Conservation (phyloP, 2,797 vertebrate genomes). For the Megaceryle alcyon region DNA sequence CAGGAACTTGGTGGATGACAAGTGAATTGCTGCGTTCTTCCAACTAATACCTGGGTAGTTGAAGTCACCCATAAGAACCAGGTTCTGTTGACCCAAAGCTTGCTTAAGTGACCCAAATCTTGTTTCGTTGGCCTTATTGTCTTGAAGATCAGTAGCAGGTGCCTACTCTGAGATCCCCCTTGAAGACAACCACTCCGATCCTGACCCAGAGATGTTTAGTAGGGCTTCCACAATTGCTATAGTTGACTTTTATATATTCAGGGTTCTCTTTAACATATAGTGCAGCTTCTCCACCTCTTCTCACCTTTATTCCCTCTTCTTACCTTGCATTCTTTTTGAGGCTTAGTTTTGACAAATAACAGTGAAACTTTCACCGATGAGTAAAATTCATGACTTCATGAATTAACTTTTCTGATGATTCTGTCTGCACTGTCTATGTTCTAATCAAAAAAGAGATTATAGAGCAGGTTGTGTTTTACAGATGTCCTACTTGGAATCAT, state of each 20-base stretch:
- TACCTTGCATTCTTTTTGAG: no score
- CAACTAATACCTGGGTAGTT: background rate
- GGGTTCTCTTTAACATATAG: background rate
- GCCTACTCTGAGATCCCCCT: background rate
- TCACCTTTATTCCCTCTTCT: background rate
- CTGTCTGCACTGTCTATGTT: background rate
- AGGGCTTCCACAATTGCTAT: background rate
- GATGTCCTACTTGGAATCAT: conserved; percentile 1
- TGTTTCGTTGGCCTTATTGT: background rate
- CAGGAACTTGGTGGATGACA: background rate
- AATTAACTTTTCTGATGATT: background rate
- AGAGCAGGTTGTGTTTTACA: conserved; percentile 13
- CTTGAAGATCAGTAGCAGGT: background rate
- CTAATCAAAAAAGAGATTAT: background rate
- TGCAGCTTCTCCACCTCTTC: background rate
- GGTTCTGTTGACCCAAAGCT: background rate
- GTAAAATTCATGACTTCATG: background rate
- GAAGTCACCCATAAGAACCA: background rate
- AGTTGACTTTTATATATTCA: background rate
- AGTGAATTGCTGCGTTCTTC: background rate
- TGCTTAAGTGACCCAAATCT: background rate
- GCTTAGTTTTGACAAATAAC: no score
- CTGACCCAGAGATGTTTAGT: background rate
- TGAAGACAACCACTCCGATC: background rate
- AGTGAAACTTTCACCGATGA: no score